These are phyloP conservation scores for Diaprepes abbreviatus DNA, from an alignment of 2,888 invertebrate genomes.

Conservation along the genomic window DNA sequence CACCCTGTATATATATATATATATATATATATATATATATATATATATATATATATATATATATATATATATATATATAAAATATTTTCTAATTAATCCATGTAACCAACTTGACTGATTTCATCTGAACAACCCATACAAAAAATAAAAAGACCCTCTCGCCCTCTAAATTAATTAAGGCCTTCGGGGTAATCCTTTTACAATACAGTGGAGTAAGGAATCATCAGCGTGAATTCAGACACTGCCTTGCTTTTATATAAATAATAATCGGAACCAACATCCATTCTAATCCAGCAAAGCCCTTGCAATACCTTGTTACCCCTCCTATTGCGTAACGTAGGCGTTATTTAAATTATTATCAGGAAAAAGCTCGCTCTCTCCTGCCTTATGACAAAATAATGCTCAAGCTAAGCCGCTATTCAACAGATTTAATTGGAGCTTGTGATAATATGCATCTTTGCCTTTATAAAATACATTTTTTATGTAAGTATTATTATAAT, in stretches of 20 bases:
- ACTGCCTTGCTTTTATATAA: conserved; percentile 48
- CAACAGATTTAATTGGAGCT: not conserved
- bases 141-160: conserved; percentile 4
- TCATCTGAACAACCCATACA: not conserved
- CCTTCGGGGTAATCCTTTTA: conserved; percentile 54
- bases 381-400: conserved; percentile 27
- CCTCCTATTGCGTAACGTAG: conserved; percentile 19
- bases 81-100: no score
- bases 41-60: no score
- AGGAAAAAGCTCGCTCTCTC: conserved; percentile 33
- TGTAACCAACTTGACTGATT: not conserved
- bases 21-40: no score
- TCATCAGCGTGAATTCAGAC: conserved; percentile 58
- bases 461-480: conserved; percentile 2
- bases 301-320: conserved; percentile 42
- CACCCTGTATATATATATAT: no score
- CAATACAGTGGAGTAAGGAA: conserved; percentile 50
- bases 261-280: conserved; percentile 48
- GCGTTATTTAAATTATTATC: conserved; percentile 44
- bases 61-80: no score
- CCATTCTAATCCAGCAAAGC: conserved; percentile 44
- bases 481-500: not conserved
- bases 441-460: not conserved
- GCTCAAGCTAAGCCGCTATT: conserved; percentile 30
- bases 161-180: conserved; percentile 55